A percentile compares a stretch with the other conserved stretches of the same genome.
Evolutionary conservation across 2,888 invertebrate genomes (phyloP).

Genomic region (Agonopterix arenella): DNA sequence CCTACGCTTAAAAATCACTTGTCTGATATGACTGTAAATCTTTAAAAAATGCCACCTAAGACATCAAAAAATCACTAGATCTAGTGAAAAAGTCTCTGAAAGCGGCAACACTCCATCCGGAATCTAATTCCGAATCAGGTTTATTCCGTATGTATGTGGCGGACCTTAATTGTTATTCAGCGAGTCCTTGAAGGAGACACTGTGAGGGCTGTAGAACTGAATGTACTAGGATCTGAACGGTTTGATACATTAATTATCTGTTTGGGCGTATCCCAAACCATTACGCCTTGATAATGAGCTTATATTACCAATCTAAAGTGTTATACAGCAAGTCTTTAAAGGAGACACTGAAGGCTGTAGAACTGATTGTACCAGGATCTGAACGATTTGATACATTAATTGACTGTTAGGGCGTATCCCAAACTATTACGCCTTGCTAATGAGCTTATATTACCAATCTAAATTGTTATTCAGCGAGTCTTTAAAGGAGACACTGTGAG

Average conservation of each 20-base stretch:
- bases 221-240: conserved; percentile 87
- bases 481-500: conserved; percentile 73
- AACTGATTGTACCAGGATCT: conserved; percentile 91
- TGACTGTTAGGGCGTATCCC: conserved; percentile 83
- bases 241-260: conserved; percentile 83
- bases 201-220: conserved; percentile 91
- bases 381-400: conserved; percentile 80
- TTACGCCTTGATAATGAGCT: too few species aligned
- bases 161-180: too few species aligned
- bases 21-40: too few species aligned
- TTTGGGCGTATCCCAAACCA: conserved; percentile 73
- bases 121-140: too few species aligned
- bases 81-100: too few species aligned
- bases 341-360: conserved; percentile 82
- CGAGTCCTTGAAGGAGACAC: conserved; percentile 50
- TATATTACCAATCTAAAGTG: conserved; percentile 43
- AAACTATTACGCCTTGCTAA: too few species aligned
- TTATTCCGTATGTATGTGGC: too few species aligned
- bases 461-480: conserved; percentile 41
- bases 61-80: too few species aligned
- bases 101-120: too few species aligned
- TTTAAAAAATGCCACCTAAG: too few species aligned
- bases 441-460: conserved; percentile 35
- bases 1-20: too few species aligned
- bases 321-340: conserved; percentile 42